phyloP scores from a whole-genome alignment of 1,140 invertebrate species.

The Elysia chlorotica region DNA sequence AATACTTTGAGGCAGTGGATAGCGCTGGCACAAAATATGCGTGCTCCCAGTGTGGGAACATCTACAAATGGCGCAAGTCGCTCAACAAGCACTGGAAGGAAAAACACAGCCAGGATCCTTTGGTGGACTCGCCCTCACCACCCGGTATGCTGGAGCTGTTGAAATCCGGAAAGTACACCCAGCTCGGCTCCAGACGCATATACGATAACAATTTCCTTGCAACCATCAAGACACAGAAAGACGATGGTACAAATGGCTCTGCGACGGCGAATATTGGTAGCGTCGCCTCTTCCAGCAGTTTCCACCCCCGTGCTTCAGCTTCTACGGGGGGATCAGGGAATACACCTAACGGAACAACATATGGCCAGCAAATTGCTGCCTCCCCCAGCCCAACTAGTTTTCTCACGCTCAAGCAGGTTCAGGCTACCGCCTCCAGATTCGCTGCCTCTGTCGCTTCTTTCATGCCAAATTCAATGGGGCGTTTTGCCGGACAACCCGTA shows the following conservation, averaged over 20 bases:
- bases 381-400: conserved; percentile 21
- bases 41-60: conserved; percentile 61
- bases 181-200: conserved; percentile 22
- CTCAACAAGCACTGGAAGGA: conserved; percentile 64
- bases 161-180: conserved; percentile 31
- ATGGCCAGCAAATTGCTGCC: no score
- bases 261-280: no score
- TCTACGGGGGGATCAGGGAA: no score
- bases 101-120: conserved; percentile 55
- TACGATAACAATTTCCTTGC: conserved; percentile 12
- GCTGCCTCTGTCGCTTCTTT: background rate
- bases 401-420: no score
- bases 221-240: conserved; percentile 20
- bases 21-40: conserved; percentile 59
- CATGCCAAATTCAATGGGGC: conserved; percentile 46
- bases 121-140: conserved; percentile 41
- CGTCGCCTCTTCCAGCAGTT: no score
- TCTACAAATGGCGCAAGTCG: conserved; percentile 63
- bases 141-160: conserved; percentile 31
- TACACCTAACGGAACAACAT: no score
- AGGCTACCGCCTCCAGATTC: background rate
- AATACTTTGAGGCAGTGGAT: conserved; percentile 56
- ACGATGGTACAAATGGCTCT: no score
- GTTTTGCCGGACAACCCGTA: conserved; percentile 40
- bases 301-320: background rate